Base-by-base conservation (phyloP, 2,113 vertebrate species). In the Anthoscopus minutus region DNA sequence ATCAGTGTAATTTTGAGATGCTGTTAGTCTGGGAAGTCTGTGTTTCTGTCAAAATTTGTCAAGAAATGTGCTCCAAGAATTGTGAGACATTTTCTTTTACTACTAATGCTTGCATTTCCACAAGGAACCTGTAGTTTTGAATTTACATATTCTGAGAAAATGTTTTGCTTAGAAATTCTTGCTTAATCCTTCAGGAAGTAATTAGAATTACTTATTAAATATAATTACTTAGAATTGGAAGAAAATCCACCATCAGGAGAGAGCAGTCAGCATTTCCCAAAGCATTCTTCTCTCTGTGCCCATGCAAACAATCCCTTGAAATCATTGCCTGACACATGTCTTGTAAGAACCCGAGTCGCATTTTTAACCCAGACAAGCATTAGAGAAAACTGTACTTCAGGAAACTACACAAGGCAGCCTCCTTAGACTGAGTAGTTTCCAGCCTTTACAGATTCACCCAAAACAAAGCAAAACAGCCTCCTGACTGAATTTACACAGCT, bases 381-480 rank as follows among this genome's bases (percentile, higher is more conserved):
- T 79, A 64, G n/a, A 76, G 38, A 90, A 73, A 88, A 65, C 53
- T 22, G 15, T 47, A 54, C 35, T 82, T 82, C n/a, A 88, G 44
- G 44, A 67, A 92, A 48, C 13, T 42, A 38, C 60, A 61, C 53
- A 53, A 33, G 61, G 69, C 48, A 72, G 51, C 6, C 4, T 92
- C 42, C 51, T 37, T 71, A 48, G 74, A 77, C 17, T 47, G 42
- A 89, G 45, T 27, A 13, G 22, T 86, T 88, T 86, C 64, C 65
- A 81, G 57, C 21, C 74, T 78, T 92, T 79, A 74, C 40, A 69
- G 76, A 86, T 81, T 86, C 48, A 86, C n/a, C 40, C 72, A 45
- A 95, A 85, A 96, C 85, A 93, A 92, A 86, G 90, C 88, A 88
- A 88, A 94, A 96, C 35, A 90, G n/a, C 9, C 6, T 86, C 76